Evolutionary conservation across 2,797 vertebrate genomes (phyloP), one percentile per base, ranked within the genome.

Genomic region (Pempheris klunzingeri): DNA sequence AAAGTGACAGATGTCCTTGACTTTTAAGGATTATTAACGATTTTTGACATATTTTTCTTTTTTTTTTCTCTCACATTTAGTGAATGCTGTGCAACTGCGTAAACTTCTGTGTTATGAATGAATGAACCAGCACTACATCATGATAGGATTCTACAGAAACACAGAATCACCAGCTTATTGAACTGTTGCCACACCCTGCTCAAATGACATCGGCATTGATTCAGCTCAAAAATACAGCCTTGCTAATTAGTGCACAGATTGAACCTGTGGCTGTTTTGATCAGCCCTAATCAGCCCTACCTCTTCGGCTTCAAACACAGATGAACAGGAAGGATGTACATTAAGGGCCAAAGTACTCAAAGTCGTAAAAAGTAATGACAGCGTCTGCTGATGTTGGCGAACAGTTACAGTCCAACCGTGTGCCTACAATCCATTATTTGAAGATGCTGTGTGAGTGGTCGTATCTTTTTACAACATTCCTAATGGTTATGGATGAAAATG

Each of bases 401-500:
- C 71, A 39, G 86, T 85, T 81, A 6, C 78, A 58, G 66, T 75
- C 75, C 69, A 24, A 70, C 75, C 34, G 13, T 73, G 70, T 44
- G 73, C 80, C 86, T 74, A 10, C 64, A 30, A 67, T 85, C 90
- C 90, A 90, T 92, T 91, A 89, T 87, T 78, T 68, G 80, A 89
- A 76, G 80, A 79, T 74, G 50, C 71, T 30, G 65, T 34, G 77
- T 72, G 87, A 91, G 89, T 82, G 84, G 78, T 90, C 73, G 74
- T 90, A 89, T 92, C 83, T 91, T 92, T 91, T 90, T 92, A 92
- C 88, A 84, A 59, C 63, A 59, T 63, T 83, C 80, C 72, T 92
- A 93, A 93, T 93, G 90, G 89, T 87, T 87, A 90, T 90, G 90
- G 87, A 85, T 71, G 87, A 86, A 91, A 88, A 91, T 82, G 85